phyloP scores from a whole-genome alignment of 2,113 vertebrate species.

The Cepphus grylle region DNA sequence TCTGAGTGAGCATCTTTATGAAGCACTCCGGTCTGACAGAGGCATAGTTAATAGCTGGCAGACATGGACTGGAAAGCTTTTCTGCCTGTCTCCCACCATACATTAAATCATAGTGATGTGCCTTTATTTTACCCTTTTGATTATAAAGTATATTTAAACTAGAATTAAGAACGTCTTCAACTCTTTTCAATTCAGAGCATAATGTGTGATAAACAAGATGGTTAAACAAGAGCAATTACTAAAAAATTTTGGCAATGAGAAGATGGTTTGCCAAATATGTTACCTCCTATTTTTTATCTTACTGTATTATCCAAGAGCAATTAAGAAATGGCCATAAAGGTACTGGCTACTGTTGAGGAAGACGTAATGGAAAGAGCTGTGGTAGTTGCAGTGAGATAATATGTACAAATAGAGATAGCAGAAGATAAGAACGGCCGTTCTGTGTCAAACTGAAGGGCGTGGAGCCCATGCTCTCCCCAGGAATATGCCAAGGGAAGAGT shows the following conservation, averaged over 20 bases:
- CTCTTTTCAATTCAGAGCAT: neutral
- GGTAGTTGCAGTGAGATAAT: neutral
- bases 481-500: neutral
- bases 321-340: neutral
- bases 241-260: neutral
- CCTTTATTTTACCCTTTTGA: neutral
- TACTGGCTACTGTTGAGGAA: neutral
- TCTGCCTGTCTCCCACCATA: neutral
- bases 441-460: neutral
- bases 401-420: neutral
- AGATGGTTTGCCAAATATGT: neutral
- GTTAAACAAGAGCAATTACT: neutral
- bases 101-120: neutral
- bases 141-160: neutral
- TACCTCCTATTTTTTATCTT: neutral
- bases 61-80: neutral
- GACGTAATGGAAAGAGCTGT: neutral
- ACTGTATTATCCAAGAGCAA: neutral
- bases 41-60: neutral
- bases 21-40: neutral
- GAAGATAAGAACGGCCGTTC: neutral
- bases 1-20: neutral
- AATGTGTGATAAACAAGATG: neutral
- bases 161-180: neutral
- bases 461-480: neutral